Conservation (phyloP, 2,888 invertebrate genomes). For the Dexiosoma caninum region DNA sequence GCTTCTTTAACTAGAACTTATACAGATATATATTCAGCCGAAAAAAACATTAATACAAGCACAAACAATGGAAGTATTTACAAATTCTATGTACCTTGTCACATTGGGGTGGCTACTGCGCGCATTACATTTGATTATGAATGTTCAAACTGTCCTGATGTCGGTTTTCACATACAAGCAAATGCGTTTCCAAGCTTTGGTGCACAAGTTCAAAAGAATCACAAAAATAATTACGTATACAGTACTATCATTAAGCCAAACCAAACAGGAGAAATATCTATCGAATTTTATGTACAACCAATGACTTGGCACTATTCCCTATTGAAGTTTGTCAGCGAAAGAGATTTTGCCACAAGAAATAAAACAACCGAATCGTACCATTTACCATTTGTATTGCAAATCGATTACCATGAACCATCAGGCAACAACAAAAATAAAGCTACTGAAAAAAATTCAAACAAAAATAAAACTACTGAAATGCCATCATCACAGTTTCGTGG, state of each 20-base stretch:
- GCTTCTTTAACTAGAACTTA: neutral
- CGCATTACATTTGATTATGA: conserved; percentile 75
- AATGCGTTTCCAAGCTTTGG: conserved; percentile 78
- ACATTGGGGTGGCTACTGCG: conserved; percentile 73
- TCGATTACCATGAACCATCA: conserved; percentile 68
- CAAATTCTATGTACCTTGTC: conserved; percentile 80
- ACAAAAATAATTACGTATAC: conserved; percentile 78
- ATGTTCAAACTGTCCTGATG: conserved; percentile 78
- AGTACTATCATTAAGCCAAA: conserved; percentile 79
- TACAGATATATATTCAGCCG: neutral
- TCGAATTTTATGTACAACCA: conserved; percentile 80
- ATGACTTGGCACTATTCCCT: conserved; percentile 82
- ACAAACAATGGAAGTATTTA: conserved; percentile 74
- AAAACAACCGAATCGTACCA: conserved; percentile 61
- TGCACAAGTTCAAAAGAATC: neutral
- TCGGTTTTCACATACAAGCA: conserved; percentile 79
- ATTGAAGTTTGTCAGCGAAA: conserved; percentile 74
- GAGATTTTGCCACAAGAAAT: neutral
- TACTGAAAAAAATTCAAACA: neutral
- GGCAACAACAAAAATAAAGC: conserved; percentile 12
- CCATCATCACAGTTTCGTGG: conserved; percentile 69
- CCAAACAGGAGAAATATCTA: conserved; percentile 76
- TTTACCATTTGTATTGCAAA: conserved; percentile 70
- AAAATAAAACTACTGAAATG: neutral
- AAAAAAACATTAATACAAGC: conserved; percentile 38